Percentiles rank a stretch among this genome's conserved stretches.
phyloP scores from a whole-genome alignment of 2,113 vertebrate species.

The Sialia sialis region DNA sequence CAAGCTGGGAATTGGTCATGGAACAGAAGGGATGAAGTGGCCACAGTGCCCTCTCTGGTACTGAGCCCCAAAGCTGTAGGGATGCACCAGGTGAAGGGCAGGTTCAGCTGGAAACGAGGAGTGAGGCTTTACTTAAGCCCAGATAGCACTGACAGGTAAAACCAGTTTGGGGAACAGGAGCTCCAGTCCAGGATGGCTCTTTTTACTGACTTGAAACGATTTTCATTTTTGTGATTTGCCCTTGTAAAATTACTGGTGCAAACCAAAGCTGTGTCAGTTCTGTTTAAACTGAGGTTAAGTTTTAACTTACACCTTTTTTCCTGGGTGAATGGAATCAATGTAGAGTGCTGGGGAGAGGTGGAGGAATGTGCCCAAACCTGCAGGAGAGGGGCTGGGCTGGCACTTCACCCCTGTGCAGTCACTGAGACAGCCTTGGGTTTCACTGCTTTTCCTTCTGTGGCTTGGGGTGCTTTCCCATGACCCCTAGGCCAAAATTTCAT shows the following conservation, averaged over 20 bases:
- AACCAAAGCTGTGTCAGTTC: not conserved
- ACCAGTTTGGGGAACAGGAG: not conserved
- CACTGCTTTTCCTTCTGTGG: not conserved
- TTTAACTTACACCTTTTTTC: not conserved
- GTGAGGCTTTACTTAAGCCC: not conserved
- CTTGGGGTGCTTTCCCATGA: not conserved
- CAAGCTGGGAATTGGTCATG: not conserved
- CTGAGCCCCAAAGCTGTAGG: fast-evolving
- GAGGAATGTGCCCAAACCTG: not conserved
- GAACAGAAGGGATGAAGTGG: not conserved
- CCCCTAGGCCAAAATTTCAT: not conserved
- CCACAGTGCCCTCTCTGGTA: fast-evolving
- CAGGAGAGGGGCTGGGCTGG: not conserved
- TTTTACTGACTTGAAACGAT: not conserved
- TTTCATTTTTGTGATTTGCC: not conserved
- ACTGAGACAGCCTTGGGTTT: not conserved
- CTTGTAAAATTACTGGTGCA: not conserved
- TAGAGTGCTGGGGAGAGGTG: not conserved
- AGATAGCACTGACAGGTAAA: not conserved
- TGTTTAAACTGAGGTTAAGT: not conserved
- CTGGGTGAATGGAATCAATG: not conserved
- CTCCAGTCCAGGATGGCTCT: not conserved
- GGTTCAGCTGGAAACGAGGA: not conserved
- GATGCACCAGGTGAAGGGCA: not conserved
- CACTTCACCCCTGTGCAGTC: not conserved